These are phyloP conservation scores for Phataginus tricuspis DNA, from an alignment of 2,797 vertebrate species.

Conservation along the genomic window DNA sequence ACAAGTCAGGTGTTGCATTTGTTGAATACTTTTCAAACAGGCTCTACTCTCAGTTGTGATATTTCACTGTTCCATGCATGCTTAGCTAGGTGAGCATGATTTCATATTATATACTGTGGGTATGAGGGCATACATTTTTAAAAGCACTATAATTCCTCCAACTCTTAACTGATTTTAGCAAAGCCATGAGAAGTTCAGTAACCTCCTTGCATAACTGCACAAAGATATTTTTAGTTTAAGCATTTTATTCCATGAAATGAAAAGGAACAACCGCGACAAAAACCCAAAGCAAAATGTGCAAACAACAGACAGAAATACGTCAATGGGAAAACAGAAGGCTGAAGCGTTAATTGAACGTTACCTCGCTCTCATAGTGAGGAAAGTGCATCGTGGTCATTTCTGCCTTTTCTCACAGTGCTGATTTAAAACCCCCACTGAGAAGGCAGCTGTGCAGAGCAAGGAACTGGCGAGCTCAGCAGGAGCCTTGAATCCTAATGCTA, in stretches of 20 bases:
- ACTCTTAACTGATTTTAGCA: constrained; percentile 34
- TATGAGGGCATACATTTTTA: not conserved
- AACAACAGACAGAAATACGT: constrained; percentile 15
- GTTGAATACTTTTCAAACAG: not conserved
- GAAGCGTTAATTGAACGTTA: constrained; percentile 64
- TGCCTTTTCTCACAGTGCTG: constrained; percentile 75
- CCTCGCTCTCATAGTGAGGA: constrained; percentile 69
- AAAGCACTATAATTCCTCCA: not conserved
- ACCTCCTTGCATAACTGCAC: not conserved
- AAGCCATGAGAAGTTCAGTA: constrained; percentile 18
- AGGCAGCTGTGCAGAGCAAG: constrained; percentile 81
- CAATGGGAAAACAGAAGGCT: constrained; percentile 60
- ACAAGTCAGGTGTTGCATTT: not conserved
- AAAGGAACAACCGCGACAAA: constrained; percentile 14
- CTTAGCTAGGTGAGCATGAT: not conserved
- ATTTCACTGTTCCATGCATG: not conserved
- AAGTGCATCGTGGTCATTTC: constrained; percentile 76
- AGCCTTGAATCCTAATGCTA: constrained; percentile 68
- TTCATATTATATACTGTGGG: not conserved
- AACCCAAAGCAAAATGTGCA: not conserved
- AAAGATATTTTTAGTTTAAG: not conserved
- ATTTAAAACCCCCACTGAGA: constrained; percentile 84
- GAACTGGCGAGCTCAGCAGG: constrained; percentile 77
- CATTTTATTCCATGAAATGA: constrained; percentile 35
- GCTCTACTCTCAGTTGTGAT: not conserved